phyloP scores from a whole-genome alignment of 1,140 invertebrate genomes.

The Polyergus mexicanus region DNA sequence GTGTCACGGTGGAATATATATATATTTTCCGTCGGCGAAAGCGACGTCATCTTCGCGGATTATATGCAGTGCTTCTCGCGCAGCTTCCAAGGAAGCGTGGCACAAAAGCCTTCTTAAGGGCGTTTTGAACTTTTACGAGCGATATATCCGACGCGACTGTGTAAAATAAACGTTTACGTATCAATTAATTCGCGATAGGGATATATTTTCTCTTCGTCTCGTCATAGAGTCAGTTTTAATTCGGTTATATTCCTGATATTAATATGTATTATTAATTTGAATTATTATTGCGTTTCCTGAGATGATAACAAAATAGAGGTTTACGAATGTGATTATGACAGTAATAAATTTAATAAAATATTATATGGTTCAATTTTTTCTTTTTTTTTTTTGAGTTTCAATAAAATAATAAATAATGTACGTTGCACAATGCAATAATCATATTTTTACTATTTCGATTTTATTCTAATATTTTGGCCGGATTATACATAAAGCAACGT shows the following conservation, averaged over 20 bases:
- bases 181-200: background rate
- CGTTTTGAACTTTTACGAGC: background rate
- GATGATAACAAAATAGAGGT: background rate
- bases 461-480: background rate
- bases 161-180: background rate
- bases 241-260: background rate
- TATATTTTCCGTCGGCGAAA: conserved; percentile 63
- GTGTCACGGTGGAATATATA: conserved; percentile 66
- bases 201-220: background rate
- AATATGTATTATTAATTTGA: background rate
- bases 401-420: background rate
- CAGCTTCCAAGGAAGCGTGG: background rate
- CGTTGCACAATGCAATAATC: background rate
- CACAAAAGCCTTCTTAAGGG: background rate
- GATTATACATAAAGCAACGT: background rate
- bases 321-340: background rate
- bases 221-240: background rate
- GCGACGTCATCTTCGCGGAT: conserved; percentile 53
- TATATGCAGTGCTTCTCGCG: conserved; percentile 45
- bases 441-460: background rate
- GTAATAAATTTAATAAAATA: background rate
- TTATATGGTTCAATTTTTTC: background rate
- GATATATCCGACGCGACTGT: background rate
- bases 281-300: background rate
- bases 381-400: background rate